phyloP scores from a whole-genome alignment of 1,140 invertebrate genomes.

The Physella acuta region DNA sequence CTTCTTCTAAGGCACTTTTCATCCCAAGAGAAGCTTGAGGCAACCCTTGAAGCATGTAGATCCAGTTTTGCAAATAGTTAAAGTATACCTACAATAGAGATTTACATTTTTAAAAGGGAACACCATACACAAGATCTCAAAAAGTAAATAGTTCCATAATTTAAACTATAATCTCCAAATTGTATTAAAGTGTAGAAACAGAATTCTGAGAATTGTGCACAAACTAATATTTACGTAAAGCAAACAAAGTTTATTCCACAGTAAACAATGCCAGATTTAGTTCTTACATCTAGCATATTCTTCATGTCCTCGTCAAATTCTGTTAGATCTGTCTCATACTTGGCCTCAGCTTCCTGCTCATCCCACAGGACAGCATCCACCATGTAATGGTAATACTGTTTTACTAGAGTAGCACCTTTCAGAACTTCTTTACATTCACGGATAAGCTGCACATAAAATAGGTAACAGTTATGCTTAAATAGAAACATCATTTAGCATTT shows the following conservation, averaged over 20 bases:
- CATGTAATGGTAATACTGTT: constrained; percentile 71
- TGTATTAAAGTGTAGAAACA: no score
- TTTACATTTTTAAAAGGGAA: no score
- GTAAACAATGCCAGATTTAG: no score
- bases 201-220: no score
- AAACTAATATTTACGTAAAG: no score
- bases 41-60: constrained; percentile 70
- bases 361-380: constrained; percentile 69
- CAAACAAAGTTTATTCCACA: no score
- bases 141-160: no score
- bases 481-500: no score
- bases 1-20: constrained; percentile 78
- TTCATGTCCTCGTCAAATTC: constrained; percentile 79
- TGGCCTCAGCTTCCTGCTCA: constrained; percentile 59
- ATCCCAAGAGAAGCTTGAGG: constrained; percentile 64
- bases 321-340: constrained; percentile 67
- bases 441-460: constrained; percentile 68
- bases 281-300: constrained; percentile 63
- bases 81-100: constrained; percentile 66
- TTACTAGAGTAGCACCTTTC: constrained; percentile 75
- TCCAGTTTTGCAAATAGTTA: constrained; percentile 74
- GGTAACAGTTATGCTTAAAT: no score
- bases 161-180: no score
- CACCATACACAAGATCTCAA: no score
- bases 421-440: constrained; percentile 84